Percentiles rank a stretch among this genome's conserved stretches.
Conservation (phyloP, 2,888 invertebrate genomes). For the Xanthia icteritia region DNA sequence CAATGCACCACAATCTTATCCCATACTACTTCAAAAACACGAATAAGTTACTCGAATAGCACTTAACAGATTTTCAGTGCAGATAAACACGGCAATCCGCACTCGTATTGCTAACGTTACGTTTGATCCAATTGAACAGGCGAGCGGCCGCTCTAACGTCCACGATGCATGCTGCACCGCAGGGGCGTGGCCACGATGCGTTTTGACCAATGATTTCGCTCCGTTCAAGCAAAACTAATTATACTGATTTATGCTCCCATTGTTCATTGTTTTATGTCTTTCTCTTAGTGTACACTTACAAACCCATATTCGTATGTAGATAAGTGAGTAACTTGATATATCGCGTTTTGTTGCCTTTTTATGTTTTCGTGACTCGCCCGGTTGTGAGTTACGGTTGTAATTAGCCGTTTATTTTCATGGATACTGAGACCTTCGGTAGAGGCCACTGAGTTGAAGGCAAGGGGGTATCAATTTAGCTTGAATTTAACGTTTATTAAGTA, state of each 20-base stretch:
- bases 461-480: slow-evolving; percentile 17
- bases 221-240: slow-evolving; percentile 94
- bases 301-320: slow-evolving; percentile 75
- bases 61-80: slow-evolving; percentile 63
- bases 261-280: slow-evolving; percentile 95
- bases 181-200: slow-evolving; percentile 90
- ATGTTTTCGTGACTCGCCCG: slow-evolving; percentile 67
- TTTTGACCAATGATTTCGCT: slow-evolving; percentile 92
- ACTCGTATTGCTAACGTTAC: slow-evolving; percentile 82
- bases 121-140: slow-evolving; percentile 84
- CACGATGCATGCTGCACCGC: slow-evolving; percentile 72
- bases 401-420: slow-evolving; percentile 67
- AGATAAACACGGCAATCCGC: slow-evolving; percentile 59
- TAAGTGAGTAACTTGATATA: slow-evolving; percentile 76
- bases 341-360: slow-evolving; percentile 72
- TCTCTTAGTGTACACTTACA: slow-evolving; percentile 86
- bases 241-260: slow-evolving; percentile 98
- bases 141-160: slow-evolving; percentile 80
- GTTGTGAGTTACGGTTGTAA: slow-evolving; percentile 69
- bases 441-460: slow-evolving; percentile 47
- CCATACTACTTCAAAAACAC: slow-evolving; percentile 62
- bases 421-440: slow-evolving; percentile 48
- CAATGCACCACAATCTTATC: slow-evolving; percentile 54
- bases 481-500: slow-evolving; percentile 14
- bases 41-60: slow-evolving; percentile 60